Conservation (phyloP, 2,888 invertebrate species). For the Exocentrus adspersus region DNA sequence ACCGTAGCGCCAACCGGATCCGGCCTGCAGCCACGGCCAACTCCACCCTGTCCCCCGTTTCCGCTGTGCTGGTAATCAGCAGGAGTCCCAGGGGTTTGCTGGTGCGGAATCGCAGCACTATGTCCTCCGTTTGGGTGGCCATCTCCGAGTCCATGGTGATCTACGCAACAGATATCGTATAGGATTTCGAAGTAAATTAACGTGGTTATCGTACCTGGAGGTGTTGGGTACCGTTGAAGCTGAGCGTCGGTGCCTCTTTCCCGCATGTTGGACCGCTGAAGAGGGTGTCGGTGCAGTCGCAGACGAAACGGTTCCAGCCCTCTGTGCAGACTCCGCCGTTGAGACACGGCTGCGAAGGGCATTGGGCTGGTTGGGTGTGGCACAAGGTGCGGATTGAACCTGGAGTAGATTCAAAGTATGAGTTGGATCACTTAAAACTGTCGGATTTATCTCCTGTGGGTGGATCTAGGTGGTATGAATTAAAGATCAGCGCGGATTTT, state of each 20-base stretch:
- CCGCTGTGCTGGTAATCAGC: conserved; percentile 81
- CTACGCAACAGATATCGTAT: too few relatives aligned
- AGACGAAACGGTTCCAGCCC: conserved; percentile 95
- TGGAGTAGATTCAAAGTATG: conserved; percentile 64
- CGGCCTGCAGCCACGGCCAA: conserved; percentile 86
- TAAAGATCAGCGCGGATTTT: conserved; percentile 2
- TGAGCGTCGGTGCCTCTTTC: conserved; percentile 86
- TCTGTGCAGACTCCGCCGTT: conserved; percentile 89
- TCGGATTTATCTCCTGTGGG: background rate
- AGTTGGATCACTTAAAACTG: background rate
- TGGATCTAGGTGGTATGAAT: conserved; percentile 9
- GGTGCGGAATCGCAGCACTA: conserved; percentile 87
- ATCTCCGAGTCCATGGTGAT: conserved; percentile 59
- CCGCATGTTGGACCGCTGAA: conserved; percentile 94
- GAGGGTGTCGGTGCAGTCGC: conserved; percentile 90
- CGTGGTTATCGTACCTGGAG: conserved; percentile 63
- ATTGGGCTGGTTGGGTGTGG: conserved; percentile 82
- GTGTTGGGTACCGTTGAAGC: conserved; percentile 90
- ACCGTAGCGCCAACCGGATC: conserved; percentile 81
- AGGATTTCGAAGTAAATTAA: too few relatives aligned
- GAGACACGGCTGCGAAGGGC: conserved; percentile 87
- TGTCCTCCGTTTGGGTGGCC: conserved; percentile 86
- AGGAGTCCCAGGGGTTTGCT: conserved; percentile 80
- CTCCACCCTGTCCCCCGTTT: conserved; percentile 85
- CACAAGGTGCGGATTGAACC: conserved; percentile 91